A percentile compares a stretch with the other conserved stretches of the same genome.
Evolutionary conservation across 2,888 invertebrate genomes (phyloP).

Genomic region (Aleiodes testaceus): DNA sequence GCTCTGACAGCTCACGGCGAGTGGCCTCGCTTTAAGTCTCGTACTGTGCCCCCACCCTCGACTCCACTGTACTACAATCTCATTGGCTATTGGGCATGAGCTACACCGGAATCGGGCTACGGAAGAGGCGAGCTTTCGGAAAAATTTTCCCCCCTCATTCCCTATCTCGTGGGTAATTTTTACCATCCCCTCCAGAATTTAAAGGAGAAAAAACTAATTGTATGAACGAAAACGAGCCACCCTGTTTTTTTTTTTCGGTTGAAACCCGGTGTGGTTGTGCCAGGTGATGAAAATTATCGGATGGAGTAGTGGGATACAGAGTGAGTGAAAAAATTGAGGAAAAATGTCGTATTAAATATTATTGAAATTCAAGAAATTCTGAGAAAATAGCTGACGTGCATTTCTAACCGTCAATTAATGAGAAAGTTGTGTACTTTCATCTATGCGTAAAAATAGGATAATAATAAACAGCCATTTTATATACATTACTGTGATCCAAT

Average conservation of each 20-base stretch:
- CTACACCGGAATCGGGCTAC: constrained; percentile 63
- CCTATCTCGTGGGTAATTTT: constrained; percentile 1
- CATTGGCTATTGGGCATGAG: constrained; percentile 60
- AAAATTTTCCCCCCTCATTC: constrained; percentile 62
- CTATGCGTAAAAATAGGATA: constrained; percentile 19
- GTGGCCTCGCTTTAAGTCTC: constrained; percentile 73
- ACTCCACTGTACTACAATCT: constrained; percentile 56
- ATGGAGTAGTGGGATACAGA: neutral
- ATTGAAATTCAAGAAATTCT: neutral
- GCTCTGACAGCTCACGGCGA: constrained; percentile 73
- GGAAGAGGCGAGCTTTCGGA: constrained; percentile 66
- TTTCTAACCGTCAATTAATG: constrained; percentile 46
- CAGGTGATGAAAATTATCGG: constrained; percentile 24
- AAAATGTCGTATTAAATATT: neutral
- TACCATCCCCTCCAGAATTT: constrained; percentile 50
- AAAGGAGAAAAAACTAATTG: neutral
- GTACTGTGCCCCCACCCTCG: constrained; percentile 65
- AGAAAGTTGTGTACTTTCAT: constrained; percentile 50
- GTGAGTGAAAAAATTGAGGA: neutral
- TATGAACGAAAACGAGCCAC: constrained; percentile 44
- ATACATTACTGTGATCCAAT: constrained; percentile 23
- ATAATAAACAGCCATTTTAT: constrained; percentile 39
- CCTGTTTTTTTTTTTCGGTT: constrained; percentile 39
- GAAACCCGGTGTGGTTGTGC: constrained; percentile 33
- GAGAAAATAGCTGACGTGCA: constrained; percentile 37